Evolutionary conservation across 2,797 vertebrate species (phyloP).

Genomic region (Arnoldichthys spilopterus): DNA sequence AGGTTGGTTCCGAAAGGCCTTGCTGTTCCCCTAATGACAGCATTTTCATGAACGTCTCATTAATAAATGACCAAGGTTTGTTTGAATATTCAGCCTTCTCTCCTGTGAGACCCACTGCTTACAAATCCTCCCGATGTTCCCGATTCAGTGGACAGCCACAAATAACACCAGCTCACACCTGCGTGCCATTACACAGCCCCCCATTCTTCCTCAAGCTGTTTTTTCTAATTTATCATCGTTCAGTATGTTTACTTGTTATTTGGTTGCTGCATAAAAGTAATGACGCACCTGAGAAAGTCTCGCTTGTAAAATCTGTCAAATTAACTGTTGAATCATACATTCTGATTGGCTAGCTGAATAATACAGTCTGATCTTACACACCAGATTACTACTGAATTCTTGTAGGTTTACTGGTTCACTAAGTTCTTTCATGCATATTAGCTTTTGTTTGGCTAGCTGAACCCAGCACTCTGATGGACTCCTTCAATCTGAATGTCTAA

Average conservation of each 20-base stretch:
- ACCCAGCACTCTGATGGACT: not conserved
- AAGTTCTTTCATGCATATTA: too few species aligned
- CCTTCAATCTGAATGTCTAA: too few species aligned
- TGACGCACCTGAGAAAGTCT: not conserved
- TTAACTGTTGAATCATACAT: not conserved
- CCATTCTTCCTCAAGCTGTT: not conserved
- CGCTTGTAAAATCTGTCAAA: conserved; percentile 1
- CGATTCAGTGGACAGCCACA: conserved; percentile 27
- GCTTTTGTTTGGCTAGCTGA: too few species aligned
- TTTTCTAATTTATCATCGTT: not conserved
- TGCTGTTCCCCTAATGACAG: conserved; percentile 42
- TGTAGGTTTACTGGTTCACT: too few species aligned
- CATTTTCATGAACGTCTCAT: conserved; percentile 52
- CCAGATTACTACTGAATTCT: too few species aligned
- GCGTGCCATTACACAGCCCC: conserved; percentile 36
- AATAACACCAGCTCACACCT: conserved; percentile 43
- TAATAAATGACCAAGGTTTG: conserved; percentile 58
- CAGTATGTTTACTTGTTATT: conserved; percentile 5
- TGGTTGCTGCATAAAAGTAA: not conserved
- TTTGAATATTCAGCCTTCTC: conserved; percentile 59
- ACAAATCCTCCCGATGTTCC: conserved; percentile 51
- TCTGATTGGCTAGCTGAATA: too few species aligned
- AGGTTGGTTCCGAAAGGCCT: conserved; percentile 61
- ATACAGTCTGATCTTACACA: too few species aligned
- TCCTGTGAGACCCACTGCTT: conserved; percentile 44